phyloP scores from a whole-genome alignment of 2,797 vertebrate genomes.

The Poecilia velifera region DNA sequence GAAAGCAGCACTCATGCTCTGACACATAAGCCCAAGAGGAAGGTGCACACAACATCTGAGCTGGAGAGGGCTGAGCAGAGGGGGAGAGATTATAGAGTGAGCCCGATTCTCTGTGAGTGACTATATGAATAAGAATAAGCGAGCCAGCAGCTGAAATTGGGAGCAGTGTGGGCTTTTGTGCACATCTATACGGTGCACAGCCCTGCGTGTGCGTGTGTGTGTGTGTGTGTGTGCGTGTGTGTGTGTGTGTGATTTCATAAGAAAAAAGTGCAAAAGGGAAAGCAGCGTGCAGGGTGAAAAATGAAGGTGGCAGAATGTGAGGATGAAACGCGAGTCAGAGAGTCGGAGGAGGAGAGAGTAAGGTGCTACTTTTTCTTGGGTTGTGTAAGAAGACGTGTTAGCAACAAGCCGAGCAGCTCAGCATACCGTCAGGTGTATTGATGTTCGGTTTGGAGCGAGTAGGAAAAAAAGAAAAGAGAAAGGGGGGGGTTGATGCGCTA shows the following conservation, averaged over 20 bases:
- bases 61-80: constrained; percentile 31
- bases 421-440: neutral
- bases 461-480: neutral
- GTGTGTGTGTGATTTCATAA: constrained; percentile 20
- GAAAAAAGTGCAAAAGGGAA: constrained; percentile 14
- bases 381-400: constrained; percentile 20
- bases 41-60: constrained; percentile 17
- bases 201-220: constrained; percentile 1
- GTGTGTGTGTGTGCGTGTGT: neutral
- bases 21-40: constrained; percentile 27
- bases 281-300: constrained; percentile 19
- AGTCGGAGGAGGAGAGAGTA: constrained; percentile 16
- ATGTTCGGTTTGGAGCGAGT: constrained; percentile 17
- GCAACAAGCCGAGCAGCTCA: constrained; percentile 20
- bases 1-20: constrained; percentile 29
- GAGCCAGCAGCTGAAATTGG: constrained; percentile 34
- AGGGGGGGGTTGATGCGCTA: constrained; percentile 1
- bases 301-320: constrained; percentile 18
- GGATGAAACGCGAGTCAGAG: constrained; percentile 19
- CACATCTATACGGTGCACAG: neutral
- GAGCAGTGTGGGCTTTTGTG: constrained; percentile 20
- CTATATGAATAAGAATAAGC: constrained; percentile 70
- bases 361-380: constrained; percentile 25
- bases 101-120: constrained; percentile 56
- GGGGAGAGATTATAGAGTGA: constrained; percentile 66